A percentile compares a stretch with the other conserved stretches of the same genome.
Evolutionary conservation across 2,113 vertebrate species (phyloP).

Genomic region (Physeter macrocephalus): DNA sequence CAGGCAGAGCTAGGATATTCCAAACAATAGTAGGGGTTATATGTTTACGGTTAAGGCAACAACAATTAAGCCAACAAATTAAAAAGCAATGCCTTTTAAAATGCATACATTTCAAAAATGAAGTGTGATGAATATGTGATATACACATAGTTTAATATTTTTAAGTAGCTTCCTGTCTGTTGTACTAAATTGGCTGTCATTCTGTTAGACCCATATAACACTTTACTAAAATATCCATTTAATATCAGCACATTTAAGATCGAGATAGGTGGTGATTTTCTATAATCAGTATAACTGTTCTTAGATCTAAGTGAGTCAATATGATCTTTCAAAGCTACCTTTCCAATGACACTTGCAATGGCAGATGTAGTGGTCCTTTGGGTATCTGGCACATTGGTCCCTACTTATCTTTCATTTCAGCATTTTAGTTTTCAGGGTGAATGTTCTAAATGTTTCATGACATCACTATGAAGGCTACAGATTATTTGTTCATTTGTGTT

Average conservation of each 20-base stretch:
- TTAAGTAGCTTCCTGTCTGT: slow-evolving; percentile 23
- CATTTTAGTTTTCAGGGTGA: slow-evolving; percentile 5
- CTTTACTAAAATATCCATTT: slow-evolving; percentile 65
- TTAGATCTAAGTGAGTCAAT: slow-evolving; percentile 65
- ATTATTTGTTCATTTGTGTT: background rate
- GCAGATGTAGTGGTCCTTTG: background rate
- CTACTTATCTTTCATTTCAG: background rate
- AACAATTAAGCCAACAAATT: background rate
- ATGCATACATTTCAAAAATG: slow-evolving; percentile 36
- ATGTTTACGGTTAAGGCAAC: background rate
- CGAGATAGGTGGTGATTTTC: slow-evolving; percentile 56
- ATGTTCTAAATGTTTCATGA: background rate
- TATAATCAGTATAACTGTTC: slow-evolving; percentile 63
- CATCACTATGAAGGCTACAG: background rate
- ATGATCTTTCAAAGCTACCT: slow-evolving; percentile 50
- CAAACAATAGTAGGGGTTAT: background rate
- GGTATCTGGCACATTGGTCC: background rate
- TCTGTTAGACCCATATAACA: slow-evolving; percentile 37
- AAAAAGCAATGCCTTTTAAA: background rate
- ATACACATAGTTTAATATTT: background rate
- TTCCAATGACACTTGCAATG: slow-evolving; percentile 40
- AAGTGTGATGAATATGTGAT: background rate
- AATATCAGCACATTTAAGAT: background rate
- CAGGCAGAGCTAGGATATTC: background rate
- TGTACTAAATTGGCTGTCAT: slow-evolving; percentile 39